Evolutionary conservation across 2,797 vertebrate genomes (phyloP).

Genomic region (Dicrostonyx torquatus): DNA sequence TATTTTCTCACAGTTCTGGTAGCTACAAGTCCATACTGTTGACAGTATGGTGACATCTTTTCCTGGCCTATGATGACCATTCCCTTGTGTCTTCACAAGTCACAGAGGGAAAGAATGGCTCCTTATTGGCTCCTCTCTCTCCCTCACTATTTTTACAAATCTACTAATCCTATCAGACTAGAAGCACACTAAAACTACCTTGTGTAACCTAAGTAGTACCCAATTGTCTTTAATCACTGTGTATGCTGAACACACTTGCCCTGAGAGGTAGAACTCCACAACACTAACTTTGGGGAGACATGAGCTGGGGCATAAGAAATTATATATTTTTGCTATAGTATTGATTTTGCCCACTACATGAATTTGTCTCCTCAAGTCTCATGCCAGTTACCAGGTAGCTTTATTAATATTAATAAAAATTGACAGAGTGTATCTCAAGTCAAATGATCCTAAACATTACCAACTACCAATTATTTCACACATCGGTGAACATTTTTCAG

Average conservation of each 20-base stretch:
- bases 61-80: not conserved
- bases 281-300: not conserved
- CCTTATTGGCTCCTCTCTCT: not conserved
- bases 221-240: not conserved
- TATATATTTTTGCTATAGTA: not conserved
- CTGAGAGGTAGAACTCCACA: not conserved
- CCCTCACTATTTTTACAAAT: not conserved
- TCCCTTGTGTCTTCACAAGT: not conserved
- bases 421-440: conserved; percentile 60
- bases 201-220: not conserved
- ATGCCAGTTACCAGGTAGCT: conserved; percentile 24
- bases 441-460: conserved; percentile 63
- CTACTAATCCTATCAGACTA: not conserved
- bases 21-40: not conserved
- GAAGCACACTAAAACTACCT: not conserved
- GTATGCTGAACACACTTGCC: not conserved
- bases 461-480: conserved; percentile 68
- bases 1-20: not conserved
- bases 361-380: conserved; percentile 62
- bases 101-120: not conserved
- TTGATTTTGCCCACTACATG: conserved; percentile 24
- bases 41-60: not conserved
- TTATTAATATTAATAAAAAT: conserved; percentile 76
- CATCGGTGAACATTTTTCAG: conserved; percentile 57
- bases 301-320: conserved; percentile 5